phyloP scores from a whole-genome alignment of 2,888 invertebrate species.

The Amphipyra berbera region DNA sequence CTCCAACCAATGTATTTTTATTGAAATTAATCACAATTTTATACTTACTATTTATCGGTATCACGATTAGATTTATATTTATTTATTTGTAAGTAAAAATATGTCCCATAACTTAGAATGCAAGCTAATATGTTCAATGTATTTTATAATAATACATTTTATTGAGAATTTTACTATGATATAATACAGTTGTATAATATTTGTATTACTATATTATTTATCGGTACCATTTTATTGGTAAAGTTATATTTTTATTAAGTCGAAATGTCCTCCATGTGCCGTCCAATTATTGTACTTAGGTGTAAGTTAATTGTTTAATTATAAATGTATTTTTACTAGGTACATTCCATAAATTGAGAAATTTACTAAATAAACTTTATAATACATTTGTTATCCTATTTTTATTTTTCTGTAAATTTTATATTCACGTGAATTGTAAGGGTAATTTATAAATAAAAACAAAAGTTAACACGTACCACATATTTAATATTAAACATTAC shows the following conservation, averaged over 20 bases:
- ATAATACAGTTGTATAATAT: background rate
- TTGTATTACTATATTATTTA: background rate
- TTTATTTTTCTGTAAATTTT: background rate
- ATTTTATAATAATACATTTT: background rate
- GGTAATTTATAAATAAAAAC: slow-evolving; percentile 23
- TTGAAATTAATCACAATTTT: slow-evolving; percentile 10
- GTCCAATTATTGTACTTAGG: slow-evolving; percentile 41
- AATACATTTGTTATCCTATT: background rate
- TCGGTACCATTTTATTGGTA: background rate
- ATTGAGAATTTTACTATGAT: background rate
- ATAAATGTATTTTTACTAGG: slow-evolving; percentile 16
- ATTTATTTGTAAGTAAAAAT: slow-evolving; percentile 13
- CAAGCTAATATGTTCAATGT: slow-evolving; percentile 6
- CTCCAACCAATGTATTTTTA: no score
- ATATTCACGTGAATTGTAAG: background rate
- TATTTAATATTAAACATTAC: slow-evolving; percentile 64
- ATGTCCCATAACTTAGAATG: slow-evolving; percentile 16
- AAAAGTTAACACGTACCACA: slow-evolving; percentile 59
- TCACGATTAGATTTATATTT: background rate
- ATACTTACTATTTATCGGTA: background rate
- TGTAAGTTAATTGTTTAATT: slow-evolving; percentile 16
- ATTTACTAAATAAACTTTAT: slow-evolving; percentile 22
- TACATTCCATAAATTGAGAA: background rate
- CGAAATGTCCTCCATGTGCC: slow-evolving; percentile 40
- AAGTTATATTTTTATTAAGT: background rate